Evolutionary conservation across 2,113 vertebrate species (phyloP), one percentile per base, ranked within the genome.

Genomic region (Hiodon alosoides): DNA sequence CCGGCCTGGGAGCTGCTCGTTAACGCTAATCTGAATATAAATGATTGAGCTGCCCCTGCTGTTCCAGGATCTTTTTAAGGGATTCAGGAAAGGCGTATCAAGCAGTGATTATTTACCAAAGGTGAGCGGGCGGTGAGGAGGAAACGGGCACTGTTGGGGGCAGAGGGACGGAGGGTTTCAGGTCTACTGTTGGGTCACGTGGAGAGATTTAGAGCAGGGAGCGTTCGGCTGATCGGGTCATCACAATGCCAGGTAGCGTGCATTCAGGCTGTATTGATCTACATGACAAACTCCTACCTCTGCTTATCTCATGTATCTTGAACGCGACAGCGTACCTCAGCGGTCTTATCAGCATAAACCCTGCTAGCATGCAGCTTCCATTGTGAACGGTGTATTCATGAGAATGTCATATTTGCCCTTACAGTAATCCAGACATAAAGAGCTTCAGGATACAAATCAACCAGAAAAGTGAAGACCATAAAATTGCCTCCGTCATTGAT

Each of bases 401-500:
- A 53, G 69, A 74, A 61, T 69, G 70, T 73, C 52, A 67, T 54
- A 70, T 2, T 73, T 31, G 77, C 77, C 67, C 67, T 17, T 16
- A 69, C 53, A 5, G 53, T 17, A 53, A 69, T 52, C 14, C 7
- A 47, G 64, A 66, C 46, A 11, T 47, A 47, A 47, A 66, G 64
- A 66, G 31, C 46, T 5, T 17, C 3, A 7, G 52, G 67, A n/a
- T 69, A 1, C 53, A 48, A 65, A 46, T 65, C 62, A 65, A 65
- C 4, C 3, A 10, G 6, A 76, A 76, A 46, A 4, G 7, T 10
- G 48, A 17, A 47, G 66, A 10, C 1, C 75, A 48, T 70, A 72
- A 31, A 31, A 78, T 73, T 73, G 53, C 67, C 67, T 8, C 10
- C 54, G 68, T 31, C 50, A 62, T 72, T 73, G 60, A 78, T 77